Evolutionary conservation across 2,797 vertebrate species (phyloP), one percentile per base, ranked within the genome.

Genomic region (Erethizon dorsatum): DNA sequence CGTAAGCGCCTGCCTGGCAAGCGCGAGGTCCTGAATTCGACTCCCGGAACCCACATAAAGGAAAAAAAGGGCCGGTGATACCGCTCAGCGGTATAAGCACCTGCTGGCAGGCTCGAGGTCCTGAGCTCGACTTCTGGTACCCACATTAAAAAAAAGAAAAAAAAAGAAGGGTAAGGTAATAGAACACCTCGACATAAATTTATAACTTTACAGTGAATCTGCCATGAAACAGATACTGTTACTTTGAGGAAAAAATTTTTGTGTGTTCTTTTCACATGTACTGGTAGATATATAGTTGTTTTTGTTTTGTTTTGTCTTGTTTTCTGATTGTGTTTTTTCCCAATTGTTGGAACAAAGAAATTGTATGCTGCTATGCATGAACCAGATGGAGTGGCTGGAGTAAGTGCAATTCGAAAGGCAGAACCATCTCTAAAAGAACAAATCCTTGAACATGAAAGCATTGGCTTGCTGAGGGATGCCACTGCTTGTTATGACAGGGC

Each of bases 281-380:
- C 2, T 67, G 57, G 14, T 94, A 24, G 14, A 22, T 93, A 93
- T 82, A 87, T 47, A 95, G 37, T 83, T 83, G 56, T 57, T 41
- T 9, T 20, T 24, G 24, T 20, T 71, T 67, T 75, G 1, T 67
- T 67, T 67, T 26, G 61, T 33, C 33, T 94, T 50, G 10, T 0
- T 91, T 95, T 96, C 47, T 47, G 67, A 26, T 97, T 96, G 1
- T 97, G 0, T 80, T 92, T 95, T 80, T 78, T 45, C 59, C 37
- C 22, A 80, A 96, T 78, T 61, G 80, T 69, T 96, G 28, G 86
- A 84, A 94, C 69, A 54, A 93, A 99, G 99, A 99, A 99, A 97
- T 90, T 99, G 94, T 99, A 99, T 52, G 99, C 99, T 57, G 99
- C 99, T 31, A 99, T 99, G 99, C 99, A 99, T 1, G 99, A 99